These are phyloP conservation scores for Tragelaphus scriptus DNA, from an alignment of 2,113 vertebrate species.

Conservation along the genomic window DNA sequence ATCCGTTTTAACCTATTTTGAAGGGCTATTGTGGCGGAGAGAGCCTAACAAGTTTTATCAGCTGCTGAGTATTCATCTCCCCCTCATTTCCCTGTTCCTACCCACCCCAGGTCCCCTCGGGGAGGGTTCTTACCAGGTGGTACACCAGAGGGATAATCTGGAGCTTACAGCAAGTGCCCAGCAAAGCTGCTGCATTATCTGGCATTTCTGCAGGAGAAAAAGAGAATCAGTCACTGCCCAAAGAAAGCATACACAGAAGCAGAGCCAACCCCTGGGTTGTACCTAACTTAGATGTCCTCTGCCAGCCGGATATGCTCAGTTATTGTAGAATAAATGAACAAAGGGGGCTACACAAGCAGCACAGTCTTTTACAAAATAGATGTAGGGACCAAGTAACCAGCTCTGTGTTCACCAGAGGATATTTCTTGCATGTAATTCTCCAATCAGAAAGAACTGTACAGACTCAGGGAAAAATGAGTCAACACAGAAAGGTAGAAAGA, in stretches of 20 bases:
- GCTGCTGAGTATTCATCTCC: neutral
- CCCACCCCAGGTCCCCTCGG: neutral
- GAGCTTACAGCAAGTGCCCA: constrained; percentile 85
- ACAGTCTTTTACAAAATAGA: neutral
- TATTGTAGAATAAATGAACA: neutral
- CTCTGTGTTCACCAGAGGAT: neutral
- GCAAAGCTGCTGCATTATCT: constrained; percentile 73
- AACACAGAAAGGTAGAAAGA: neutral
- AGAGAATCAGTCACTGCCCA: neutral
- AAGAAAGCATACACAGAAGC: neutral
- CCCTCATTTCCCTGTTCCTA: neutral
- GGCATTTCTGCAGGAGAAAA: constrained; percentile 85
- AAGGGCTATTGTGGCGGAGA: neutral
- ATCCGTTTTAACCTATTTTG: neutral
- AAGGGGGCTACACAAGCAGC: neutral
- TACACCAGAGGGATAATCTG: constrained; percentile 71
- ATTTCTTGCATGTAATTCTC: neutral
- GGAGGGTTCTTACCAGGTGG: constrained; percentile 73
- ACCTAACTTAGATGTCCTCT: neutral
- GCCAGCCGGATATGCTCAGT: neutral
- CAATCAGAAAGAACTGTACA: neutral
- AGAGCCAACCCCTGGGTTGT: neutral
- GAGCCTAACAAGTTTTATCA: neutral
- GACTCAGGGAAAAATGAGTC: neutral
- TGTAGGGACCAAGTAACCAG: neutral